Evolutionary conservation across 2,113 vertebrate species (phyloP).

Genomic region (Nibea albiflora): DNA sequence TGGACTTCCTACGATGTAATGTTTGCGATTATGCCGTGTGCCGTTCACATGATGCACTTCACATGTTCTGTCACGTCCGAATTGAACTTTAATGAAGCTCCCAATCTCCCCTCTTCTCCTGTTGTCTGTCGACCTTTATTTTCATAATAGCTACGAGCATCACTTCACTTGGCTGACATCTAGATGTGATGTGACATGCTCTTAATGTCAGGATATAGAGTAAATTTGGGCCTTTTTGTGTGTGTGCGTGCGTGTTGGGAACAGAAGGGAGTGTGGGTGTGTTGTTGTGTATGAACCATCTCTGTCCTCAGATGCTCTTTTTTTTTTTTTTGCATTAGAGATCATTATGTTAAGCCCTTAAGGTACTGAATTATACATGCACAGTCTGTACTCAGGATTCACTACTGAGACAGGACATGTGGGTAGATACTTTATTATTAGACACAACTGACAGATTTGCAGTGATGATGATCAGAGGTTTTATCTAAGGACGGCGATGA

Average conservation of each 20-base stretch:
- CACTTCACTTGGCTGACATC: not conserved
- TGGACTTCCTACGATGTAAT: conserved; percentile 9
- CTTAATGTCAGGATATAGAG: conserved; percentile 26
- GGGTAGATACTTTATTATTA: not conserved
- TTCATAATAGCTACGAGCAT: conserved; percentile 12
- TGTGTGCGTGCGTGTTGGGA: conserved; percentile 35
- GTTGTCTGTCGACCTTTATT: conserved; percentile 12
- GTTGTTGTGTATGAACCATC: conserved; percentile 28
- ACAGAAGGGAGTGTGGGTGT: conserved; percentile 34
- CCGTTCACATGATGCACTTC: not conserved
- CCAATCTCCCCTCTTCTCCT: not conserved
- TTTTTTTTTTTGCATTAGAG: conserved; percentile 41
- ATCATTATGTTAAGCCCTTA: conserved; percentile 62
- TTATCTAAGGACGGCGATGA: not conserved
- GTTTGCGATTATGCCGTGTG: conserved; percentile 36
- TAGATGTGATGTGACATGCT: conserved; percentile 39
- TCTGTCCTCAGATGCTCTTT: conserved; percentile 66
- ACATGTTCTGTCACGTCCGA: conserved; percentile 19
- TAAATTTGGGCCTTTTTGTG: conserved; percentile 7
- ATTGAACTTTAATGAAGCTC: not conserved
- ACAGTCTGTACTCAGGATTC: conserved; percentile 10
- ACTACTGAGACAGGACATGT: not conserved
- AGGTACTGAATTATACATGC: conserved; percentile 28
- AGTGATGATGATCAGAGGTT: not conserved
- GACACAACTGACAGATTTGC: not conserved